Conservation (phyloP, 2,888 invertebrate species). For the Lasioglossum morio region DNA sequence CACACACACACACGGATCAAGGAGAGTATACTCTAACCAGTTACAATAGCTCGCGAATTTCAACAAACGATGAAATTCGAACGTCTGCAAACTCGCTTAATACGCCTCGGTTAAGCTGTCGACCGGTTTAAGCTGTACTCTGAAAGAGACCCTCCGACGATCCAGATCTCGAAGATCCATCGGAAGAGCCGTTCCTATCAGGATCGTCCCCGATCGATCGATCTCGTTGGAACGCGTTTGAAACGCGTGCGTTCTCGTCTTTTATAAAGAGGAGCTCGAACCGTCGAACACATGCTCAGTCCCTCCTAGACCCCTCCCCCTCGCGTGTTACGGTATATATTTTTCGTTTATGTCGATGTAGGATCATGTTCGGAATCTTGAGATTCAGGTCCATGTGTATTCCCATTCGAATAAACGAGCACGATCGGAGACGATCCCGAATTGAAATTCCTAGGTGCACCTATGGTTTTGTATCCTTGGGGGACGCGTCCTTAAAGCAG, state of each 20-base stretch:
- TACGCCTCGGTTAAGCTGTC: slow-evolving; percentile 42
- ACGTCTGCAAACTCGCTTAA: slow-evolving; percentile 30
- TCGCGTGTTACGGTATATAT: too few species aligned
- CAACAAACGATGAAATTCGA: slow-evolving; percentile 23
- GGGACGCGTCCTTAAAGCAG: slow-evolving; percentile 77
- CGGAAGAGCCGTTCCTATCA: slow-evolving; percentile 9
- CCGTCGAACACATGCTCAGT: slow-evolving; percentile 28
- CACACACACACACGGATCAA: neutral
- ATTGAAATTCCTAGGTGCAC: slow-evolving; percentile 67
- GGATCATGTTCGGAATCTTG: neutral
- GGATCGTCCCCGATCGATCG: slow-evolving; percentile 53
- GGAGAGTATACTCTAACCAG: neutral
- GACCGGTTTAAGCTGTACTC: slow-evolving; percentile 15
- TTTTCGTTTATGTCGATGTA: too few species aligned
- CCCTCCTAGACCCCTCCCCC: too few species aligned
- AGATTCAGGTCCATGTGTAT: neutral
- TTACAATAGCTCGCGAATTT: slow-evolving; percentile 39
- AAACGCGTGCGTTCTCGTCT: neutral
- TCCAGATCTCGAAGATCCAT: slow-evolving; percentile 13
- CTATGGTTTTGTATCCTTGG: slow-evolving; percentile 46
- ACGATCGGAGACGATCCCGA: slow-evolving; percentile 69
- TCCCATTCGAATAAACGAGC: slow-evolving; percentile 31
- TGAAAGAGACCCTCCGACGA: neutral
- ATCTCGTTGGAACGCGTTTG: slow-evolving; percentile 30
- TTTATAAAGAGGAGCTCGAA: neutral